Evolutionary conservation across 2,113 vertebrate genomes (phyloP), one percentile per base, ranked within the genome.

Genomic region (Neolamprologus modestus): DNA sequence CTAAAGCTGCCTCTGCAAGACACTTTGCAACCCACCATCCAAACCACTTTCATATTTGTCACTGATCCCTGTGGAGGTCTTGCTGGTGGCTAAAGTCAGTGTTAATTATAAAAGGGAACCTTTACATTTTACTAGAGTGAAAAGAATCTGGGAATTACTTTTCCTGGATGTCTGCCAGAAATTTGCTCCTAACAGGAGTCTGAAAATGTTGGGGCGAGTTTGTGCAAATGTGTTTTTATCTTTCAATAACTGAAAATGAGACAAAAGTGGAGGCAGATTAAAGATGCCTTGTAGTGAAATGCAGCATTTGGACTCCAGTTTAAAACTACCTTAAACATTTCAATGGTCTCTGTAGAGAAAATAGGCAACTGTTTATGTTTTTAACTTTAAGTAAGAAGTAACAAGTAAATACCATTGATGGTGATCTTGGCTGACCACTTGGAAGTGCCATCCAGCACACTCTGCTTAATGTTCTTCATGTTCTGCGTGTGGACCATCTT

Each of bases 361-460:
- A 42, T 1, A 17, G 40, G 40, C 21, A 73, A 7, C 21, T 73
- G 21, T 47, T 73, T 5, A 47, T 9, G 19, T 47, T 1, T 47
- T 76, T 16, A 26, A 50, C 26, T 50, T 76, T 0, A 76, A 50
- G 0, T 28, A 5, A n/a, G 19, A 24, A 47, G 82, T 35, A 63
- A 63, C 6, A 11, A 35, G 4, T 63, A 63, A 63, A 1, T 92
- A 99, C 99, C 97, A 0, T 96, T 99, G 95, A 99, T 98, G 1
- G 97, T 97, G 91, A 99, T 98, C 95, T 99, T 99, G 91, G 99
- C 98, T 1, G 98, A 99, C 99, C 99, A 99, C 87, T 99, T 99
- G 85, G 98, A 99, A 47, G 98, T 99, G 54, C 99, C 98, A 33
- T 99, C 98, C 79, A 99, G 96, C 54, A 99, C 98, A 0, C 96